Base-by-base conservation (phyloP, 2,888 invertebrate species). In the Beris chalybata region DNA sequence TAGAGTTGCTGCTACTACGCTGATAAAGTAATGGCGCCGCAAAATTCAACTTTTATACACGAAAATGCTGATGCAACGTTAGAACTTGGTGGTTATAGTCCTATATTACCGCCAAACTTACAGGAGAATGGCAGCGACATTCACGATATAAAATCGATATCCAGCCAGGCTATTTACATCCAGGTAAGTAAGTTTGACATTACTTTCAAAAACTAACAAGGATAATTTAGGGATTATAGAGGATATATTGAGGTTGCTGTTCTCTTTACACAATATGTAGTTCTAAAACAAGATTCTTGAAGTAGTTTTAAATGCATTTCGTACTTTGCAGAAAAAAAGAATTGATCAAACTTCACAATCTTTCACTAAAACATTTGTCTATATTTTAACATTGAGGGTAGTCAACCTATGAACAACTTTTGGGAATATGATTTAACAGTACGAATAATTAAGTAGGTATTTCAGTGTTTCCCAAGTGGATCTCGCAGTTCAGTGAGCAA, bases 21-120 rank as follows among this genome's bases (percentile, higher is more conserved):
- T 56, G 57, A 67, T 68, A 68, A 65, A 63, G 56, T 68, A 70
- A 78, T 77, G 79, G 76, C 77, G 70, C 75, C 76, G 64, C 76
- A 77, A 71, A 80, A 80, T 72, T 80, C 80, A 64, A 80, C 80
- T 64, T 74, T 80, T 69, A 76, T 78, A 72, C 74, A 76, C 70
- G 76, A 76, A 72, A 77, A 76, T 64, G 73, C 75, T 67, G 72
- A 73, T 73, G 74, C 71, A 64, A 74, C 74, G 72, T 75, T 75
- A 65, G 75, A 75, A 71, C 66, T 74, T n/a, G 71, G 68, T 54
- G 72, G 71, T 68, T 76, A 72, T 53, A 79, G 79, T 71, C 79
- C 79, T 52, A 80, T 80, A 72, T 70, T 76, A 55, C 75, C 75
- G 15, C 71, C 74, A 38, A 76, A 73, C 70, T 65, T 63, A 67